Base-by-base conservation (phyloP, 2,888 invertebrate genomes). In the Iphiclides podalirius region DNA sequence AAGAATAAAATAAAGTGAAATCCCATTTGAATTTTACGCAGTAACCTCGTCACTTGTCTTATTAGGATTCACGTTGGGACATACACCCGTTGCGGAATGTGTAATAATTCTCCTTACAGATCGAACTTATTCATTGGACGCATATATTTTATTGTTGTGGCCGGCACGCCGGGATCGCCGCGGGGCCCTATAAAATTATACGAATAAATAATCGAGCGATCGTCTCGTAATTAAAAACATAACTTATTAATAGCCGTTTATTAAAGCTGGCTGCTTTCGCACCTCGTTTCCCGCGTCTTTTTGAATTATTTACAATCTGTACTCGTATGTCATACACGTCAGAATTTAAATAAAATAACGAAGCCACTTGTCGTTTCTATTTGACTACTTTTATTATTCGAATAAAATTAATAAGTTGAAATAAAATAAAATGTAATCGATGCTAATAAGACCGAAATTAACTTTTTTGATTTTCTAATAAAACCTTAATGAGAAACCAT, bases 231-330 rank as follows among this genome's bases (percentile, higher is more conserved):
- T 88, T 87, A 87, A 88, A 87, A 86, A 79, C 81, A 82, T 86
- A 86, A 86, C 84, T 86, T 87, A 81, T 83, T 85, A 86, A 84
- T 85, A 82, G 79, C 76, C 77, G 81, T 83, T 85, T 83, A 86
- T 86, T 85, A 84, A 79, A 71, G 77, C 73, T 81, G 75, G 74
- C 79, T 74, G 75, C 79, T 84, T 80, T 86, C 77, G 79, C 83
- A 80, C 80, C 80, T 76, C 60, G 47, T 23, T 26, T 36, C 17
- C 14, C 7, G 20, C 17, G 26, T 54, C 57, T 55, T 60, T 53
- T 52, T 52, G 47, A 52, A 46, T 54, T 40, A 51, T 50, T 43
- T 20, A 50, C 37, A 31, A 31, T 31, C 31, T 31, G 31, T 12
- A 31, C 12, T 26, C 12, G 2, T 31, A 6, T 31, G 11, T n/a